Base-by-base conservation (phyloP, 2,888 invertebrate species). In the Dicyrtomina minuta region DNA sequence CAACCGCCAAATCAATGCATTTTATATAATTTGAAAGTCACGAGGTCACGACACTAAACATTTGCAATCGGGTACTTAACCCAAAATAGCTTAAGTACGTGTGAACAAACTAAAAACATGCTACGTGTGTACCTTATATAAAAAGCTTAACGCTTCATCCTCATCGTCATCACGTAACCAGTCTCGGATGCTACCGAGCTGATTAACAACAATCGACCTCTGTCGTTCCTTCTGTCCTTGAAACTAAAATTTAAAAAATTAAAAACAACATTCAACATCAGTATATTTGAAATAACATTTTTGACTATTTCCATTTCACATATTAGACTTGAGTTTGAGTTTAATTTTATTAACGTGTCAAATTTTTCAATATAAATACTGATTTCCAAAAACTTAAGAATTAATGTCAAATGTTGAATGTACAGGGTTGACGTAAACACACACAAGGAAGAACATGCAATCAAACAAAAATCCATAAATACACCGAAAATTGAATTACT, bases 221-320 rank as follows among this genome's bases (percentile, higher is more conserved):
- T 46, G 59, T n/a, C 49, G 5, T 51, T 68, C 67, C 33, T 60
- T 60, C 27, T 68, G 60, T 4, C 67, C 67, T 60, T 60, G 49
- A 24, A 60, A 68, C 67, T 68, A 17, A 1, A 68, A 49, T 22
- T 44, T 15, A 61, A 43, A 41, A 8, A 8, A 24, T 22, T 24
- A 41, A 12, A 15, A 56, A 55, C 15, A 55, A 15, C 22, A 10
- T 6, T 8, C 26, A 24, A 10, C 10, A 56, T 13, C 8, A n/a
- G 17, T 39, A 3, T 15, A 33, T 4, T 20, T 53, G 13, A 39
- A 39, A 39, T 58, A 17, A 6, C 27, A n/a, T n/a, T n/a, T n/a
- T n/a, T n/a, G n/a, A n/a, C n/a, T n/a, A n/a, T 51, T 17, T n/a
- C 20, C 51, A 51, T 49, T 12, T 49, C 49, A 6, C n/a, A 17